These are phyloP conservation scores for Mormyrus iriodes DNA, from an alignment of 2,113 vertebrate species.

Conservation along the genomic window DNA sequence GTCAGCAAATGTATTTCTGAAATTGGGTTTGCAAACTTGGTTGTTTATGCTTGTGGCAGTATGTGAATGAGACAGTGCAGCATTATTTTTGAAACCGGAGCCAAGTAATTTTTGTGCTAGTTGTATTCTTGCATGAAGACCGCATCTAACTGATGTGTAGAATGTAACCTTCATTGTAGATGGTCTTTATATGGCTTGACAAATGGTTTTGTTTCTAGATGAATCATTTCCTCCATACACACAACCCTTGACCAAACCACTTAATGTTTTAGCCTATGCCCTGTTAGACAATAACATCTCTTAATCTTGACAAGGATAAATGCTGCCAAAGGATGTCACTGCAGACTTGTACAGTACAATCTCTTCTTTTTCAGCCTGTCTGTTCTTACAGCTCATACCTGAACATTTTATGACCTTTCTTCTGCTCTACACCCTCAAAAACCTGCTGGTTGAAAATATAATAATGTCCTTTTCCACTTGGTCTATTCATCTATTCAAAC, in stretches of 20 bases:
- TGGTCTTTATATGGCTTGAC: background rate
- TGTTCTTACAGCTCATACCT: background rate
- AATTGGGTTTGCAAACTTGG: background rate
- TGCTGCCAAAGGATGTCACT: slow-evolving; percentile 6
- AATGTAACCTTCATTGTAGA: background rate
- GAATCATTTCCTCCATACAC: background rate
- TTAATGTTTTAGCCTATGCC: background rate
- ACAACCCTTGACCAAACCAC: background rate
- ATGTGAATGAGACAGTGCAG: background rate
- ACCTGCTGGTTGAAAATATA: background rate
- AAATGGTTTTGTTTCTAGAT: background rate
- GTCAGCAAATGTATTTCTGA: background rate
- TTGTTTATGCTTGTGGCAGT: background rate
- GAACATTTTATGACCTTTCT: background rate
- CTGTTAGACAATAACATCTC: background rate
- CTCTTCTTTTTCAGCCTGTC: background rate
- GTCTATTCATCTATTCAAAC: background rate
- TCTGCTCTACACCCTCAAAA: background rate
- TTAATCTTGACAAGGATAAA: background rate
- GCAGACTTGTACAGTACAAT: background rate
- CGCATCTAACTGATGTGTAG: background rate
- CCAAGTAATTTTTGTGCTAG: background rate
- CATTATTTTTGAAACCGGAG: background rate
- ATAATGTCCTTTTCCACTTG: background rate
- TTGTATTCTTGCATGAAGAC: background rate